Conservation (phyloP, 2,113 vertebrate species). For the Megaceryle torquata region DNA sequence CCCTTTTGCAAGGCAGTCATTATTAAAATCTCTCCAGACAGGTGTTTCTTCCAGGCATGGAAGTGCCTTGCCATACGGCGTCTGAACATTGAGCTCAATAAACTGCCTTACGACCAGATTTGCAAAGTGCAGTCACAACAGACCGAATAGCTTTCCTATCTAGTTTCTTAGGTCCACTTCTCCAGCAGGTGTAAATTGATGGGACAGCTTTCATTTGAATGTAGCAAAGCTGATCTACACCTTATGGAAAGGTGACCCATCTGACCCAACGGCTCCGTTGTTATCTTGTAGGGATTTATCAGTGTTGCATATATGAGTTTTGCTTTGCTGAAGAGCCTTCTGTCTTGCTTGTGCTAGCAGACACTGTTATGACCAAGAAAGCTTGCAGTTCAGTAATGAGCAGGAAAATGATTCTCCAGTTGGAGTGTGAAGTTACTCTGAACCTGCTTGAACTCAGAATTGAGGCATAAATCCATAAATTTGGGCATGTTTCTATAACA, state of each 20-base stretch:
- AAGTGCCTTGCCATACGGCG: background rate
- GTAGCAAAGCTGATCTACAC: background rate
- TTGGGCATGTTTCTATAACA: rapidly evolving
- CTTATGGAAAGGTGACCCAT: background rate
- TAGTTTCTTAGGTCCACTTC: background rate
- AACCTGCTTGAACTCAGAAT: background rate
- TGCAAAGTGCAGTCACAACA: background rate
- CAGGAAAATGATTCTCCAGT: background rate
- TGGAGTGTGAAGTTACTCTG: background rate
- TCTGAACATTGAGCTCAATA: background rate
- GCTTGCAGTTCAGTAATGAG: background rate
- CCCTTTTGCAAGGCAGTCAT: slow-evolving; percentile 20
- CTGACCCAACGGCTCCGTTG: rapidly evolving
- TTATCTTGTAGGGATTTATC: background rate
- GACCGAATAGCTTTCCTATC: background rate
- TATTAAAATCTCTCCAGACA: background rate
- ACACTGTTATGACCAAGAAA: background rate
- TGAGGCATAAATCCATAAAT: background rate
- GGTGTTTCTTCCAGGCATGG: slow-evolving; percentile 27
- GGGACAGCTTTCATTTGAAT: background rate
- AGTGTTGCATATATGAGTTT: background rate
- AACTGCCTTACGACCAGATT: background rate
- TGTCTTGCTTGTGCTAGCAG: background rate
- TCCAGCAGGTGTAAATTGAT: background rate
- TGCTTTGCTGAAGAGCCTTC: background rate